Percentiles rank a stretch among this genome's conserved stretches.
phyloP scores from a whole-genome alignment of 1,140 invertebrate genomes.

The Druon quercuslanigerum region DNA sequence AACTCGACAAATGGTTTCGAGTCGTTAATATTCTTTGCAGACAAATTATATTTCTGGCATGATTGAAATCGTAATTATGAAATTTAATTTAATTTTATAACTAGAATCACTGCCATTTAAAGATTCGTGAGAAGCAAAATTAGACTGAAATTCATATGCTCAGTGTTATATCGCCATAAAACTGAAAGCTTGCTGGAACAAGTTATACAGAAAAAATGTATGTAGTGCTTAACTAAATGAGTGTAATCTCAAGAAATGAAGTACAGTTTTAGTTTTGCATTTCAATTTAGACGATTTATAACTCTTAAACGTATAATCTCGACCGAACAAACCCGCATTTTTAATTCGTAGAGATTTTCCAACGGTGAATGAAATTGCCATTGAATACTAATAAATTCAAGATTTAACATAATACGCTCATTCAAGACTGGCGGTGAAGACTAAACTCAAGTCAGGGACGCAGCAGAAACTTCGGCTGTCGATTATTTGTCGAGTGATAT shows the following conservation, averaged over 20 bases:
- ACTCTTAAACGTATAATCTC: neutral
- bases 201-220: neutral
- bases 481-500: neutral
- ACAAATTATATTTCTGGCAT: too few relatives aligned
- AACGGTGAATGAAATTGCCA: constrained; percentile 21
- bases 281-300: constrained; percentile 2
- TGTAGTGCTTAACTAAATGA: neutral
- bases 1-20: too few relatives aligned
- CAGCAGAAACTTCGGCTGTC: neutral
- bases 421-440: neutral
- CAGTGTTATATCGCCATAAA: neutral
- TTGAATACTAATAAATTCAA: constrained; percentile 28
- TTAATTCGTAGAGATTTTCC: neutral
- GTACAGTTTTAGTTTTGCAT: constrained; percentile 17
- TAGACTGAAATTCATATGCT: neutral
- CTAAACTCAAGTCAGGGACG: constrained; percentile 5
- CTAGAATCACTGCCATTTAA: too few relatives aligned
- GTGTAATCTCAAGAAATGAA: neutral
- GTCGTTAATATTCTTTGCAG: too few relatives aligned
- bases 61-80: too few relatives aligned
- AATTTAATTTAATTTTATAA: too few relatives aligned
- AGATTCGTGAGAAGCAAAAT: too few relatives aligned
- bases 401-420: constrained; percentile 12
- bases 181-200: too few relatives aligned
- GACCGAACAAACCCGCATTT: neutral